Evolutionary conservation across 2,888 invertebrate genomes (phyloP).

Genomic region (Actias luna): DNA sequence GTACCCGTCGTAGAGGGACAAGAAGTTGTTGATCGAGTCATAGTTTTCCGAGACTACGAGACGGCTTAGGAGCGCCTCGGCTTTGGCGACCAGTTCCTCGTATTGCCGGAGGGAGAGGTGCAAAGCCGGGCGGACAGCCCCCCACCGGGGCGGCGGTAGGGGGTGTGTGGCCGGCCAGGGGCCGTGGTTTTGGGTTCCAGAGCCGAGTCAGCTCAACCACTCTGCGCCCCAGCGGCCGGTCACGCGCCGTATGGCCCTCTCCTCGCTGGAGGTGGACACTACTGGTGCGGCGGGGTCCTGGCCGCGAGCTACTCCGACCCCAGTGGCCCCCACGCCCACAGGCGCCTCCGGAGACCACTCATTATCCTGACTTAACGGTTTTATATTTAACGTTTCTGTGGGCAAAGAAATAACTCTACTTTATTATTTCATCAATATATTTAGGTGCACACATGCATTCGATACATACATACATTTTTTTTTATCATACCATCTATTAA

Average conservation of each 20-base stretch:
- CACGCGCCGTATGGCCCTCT: slow-evolving; percentile 74
- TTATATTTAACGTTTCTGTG: slow-evolving; percentile 79
- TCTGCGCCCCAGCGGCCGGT: slow-evolving; percentile 96
- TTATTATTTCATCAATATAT: no score
- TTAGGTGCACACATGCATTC: no score
- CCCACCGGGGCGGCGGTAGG: slow-evolving; percentile 75
- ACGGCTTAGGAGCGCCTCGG: slow-evolving; percentile 92
- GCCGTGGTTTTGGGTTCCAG: slow-evolving; percentile 49
- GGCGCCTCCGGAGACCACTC: slow-evolving; percentile 76
- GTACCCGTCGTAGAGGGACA: slow-evolving; percentile 85
- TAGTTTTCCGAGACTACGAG: slow-evolving; percentile 93
- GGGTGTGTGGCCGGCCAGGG: slow-evolving; percentile 75
- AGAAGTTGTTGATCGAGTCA: slow-evolving; percentile 94
- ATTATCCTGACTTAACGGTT: slow-evolving; percentile 77
- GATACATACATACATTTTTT: no score
- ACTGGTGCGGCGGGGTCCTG: slow-evolving; percentile 49
- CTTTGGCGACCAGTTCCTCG: slow-evolving; percentile 90
- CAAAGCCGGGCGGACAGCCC: slow-evolving; percentile 80
- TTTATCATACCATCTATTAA: no score
- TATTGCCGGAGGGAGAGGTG: slow-evolving; percentile 89
- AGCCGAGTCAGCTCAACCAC: slow-evolving; percentile 99
- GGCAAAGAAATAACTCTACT: slow-evolving; percentile 28
- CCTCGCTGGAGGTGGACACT: slow-evolving; percentile 70
- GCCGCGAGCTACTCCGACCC: slow-evolving; percentile 50
- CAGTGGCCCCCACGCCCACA: slow-evolving; percentile 67